Percentiles rank a stretch among this genome's conserved stretches.
Conservation (phyloP, 2,113 vertebrate species). For the Pelobates fuscus region DNA sequence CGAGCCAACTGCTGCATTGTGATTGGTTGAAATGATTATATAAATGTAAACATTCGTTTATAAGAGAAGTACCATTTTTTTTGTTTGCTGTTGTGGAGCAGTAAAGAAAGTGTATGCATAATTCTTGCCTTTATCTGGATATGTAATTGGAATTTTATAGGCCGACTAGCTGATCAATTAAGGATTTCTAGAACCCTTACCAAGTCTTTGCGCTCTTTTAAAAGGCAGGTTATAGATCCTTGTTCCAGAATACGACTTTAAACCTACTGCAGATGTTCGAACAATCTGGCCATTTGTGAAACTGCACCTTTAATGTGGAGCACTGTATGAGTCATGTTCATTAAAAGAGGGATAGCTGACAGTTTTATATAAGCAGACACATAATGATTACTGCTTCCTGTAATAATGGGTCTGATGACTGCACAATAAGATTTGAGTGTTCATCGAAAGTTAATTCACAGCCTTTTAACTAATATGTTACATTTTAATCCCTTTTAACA, state of each 20-base stretch:
- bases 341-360: constrained; percentile 65
- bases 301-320: constrained; percentile 62
- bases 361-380: constrained; percentile 63
- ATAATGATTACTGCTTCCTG: constrained; percentile 70
- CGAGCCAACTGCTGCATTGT: no score
- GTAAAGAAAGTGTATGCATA: no score
- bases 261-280: background rate
- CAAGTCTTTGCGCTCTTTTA: background rate
- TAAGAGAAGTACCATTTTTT: no score
- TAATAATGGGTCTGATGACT: constrained; percentile 66
- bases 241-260: background rate
- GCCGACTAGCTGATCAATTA: no score
- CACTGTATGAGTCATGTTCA: constrained; percentile 63
- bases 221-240: background rate
- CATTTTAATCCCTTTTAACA: constrained; percentile 59
- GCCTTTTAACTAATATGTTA: constrained; percentile 69
- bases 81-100: no score
- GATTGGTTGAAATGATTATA: no score
- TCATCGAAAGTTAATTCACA: constrained; percentile 72
- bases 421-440: constrained; percentile 72
- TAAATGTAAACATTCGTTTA: no score
- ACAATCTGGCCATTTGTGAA: background rate
- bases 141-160: no score
- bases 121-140: no score
- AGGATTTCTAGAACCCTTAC: background rate